Evolutionary conservation across 1,140 invertebrate species (phyloP).

Genomic region (Lasioglossum albipes): DNA sequence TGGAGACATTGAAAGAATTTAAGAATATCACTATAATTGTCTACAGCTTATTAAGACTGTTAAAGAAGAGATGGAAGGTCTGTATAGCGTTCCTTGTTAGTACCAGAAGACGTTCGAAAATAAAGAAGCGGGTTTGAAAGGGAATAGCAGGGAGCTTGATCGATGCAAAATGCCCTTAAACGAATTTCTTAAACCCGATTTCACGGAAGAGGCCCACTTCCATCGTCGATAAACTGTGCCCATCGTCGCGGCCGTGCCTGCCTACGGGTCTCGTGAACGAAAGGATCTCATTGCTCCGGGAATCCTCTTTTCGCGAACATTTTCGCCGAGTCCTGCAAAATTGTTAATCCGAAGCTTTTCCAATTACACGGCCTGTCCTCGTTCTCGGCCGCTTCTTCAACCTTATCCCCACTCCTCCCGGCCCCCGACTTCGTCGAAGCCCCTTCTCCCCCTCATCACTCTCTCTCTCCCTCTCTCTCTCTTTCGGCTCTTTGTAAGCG

Average conservation of each 20-base stretch:
- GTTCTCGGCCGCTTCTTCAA: conserved; percentile 34
- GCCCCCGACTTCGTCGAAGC: conserved; percentile 9
- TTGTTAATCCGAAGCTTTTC: conserved; percentile 79
- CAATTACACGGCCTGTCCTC: conserved; percentile 70
- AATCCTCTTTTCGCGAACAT: conserved; percentile 68
- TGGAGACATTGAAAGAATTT: too few species aligned
- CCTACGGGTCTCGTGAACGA: conserved; percentile 21
- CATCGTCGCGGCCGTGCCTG: conserved; percentile 19
- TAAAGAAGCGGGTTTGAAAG: neutral
- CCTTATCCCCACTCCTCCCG: conserved; percentile 30
- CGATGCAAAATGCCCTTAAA: conserved; percentile 59
- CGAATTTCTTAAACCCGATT: conserved; percentile 70
- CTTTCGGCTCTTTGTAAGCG: conserved; percentile 77
- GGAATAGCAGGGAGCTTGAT: conserved; percentile 12
- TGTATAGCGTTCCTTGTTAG: too few species aligned
- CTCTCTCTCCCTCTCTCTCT: conserved; percentile 36
- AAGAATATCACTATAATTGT: too few species aligned
- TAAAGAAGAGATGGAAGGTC: too few species aligned
- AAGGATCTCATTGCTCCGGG: conserved; percentile 58
- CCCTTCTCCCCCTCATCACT: neutral
- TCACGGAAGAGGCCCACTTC: conserved; percentile 56
- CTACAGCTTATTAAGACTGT: too few species aligned
- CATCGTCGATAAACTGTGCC: conserved; percentile 68
- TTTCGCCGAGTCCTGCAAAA: conserved; percentile 79
- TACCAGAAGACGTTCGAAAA: neutral